A percentile compares a stretch with the other conserved stretches of the same genome.
Conservation (phyloP, 2,113 vertebrate genomes). For the Sminthopsis crassicaudata region DNA sequence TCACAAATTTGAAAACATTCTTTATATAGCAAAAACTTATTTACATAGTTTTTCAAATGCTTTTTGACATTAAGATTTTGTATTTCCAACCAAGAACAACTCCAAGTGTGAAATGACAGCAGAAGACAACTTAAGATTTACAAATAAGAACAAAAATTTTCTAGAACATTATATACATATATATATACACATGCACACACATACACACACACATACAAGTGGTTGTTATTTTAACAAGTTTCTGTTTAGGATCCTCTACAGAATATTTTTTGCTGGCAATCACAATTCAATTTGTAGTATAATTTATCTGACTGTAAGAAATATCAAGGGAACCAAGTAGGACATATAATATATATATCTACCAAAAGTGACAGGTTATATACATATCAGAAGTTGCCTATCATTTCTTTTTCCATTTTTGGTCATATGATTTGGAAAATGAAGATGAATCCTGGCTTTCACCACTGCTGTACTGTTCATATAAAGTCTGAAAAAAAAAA, state of each 20-base stretch:
- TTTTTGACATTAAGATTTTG: slow-evolving; percentile 8
- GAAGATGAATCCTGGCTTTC: slow-evolving; percentile 83
- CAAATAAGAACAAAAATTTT: slow-evolving; percentile 53
- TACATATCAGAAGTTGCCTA: neutral
- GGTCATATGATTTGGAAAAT: slow-evolving; percentile 78
- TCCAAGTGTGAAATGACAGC: slow-evolving; percentile 56
- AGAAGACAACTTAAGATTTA: slow-evolving; percentile 55
- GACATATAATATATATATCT: neutral
- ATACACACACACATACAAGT: neutral
- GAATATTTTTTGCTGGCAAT: slow-evolving; percentile 31
- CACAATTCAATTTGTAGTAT: slow-evolving; percentile 25
- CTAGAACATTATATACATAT: slow-evolving; percentile 60
- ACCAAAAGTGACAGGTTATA: slow-evolving; percentile 48
- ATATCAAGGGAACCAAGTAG: slow-evolving; percentile 42
- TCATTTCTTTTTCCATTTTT: slow-evolving; percentile 83
- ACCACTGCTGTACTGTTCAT: slow-evolving; percentile 86
- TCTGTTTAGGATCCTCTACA: slow-evolving; percentile 48
- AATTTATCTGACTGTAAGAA: slow-evolving; percentile 27
- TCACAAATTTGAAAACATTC: slow-evolving; percentile 34
- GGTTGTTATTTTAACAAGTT: slow-evolving; percentile 58
- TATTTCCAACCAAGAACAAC: neutral
- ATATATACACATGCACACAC: neutral
- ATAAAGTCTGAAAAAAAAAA: slow-evolving; percentile 87
- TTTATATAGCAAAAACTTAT: slow-evolving; percentile 66
- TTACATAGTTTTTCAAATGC: slow-evolving; percentile 64